Evolutionary conservation across 2,797 vertebrate species (phyloP), one percentile per base, ranked within the genome.

Genomic region (Eulemur mongoz): DNA sequence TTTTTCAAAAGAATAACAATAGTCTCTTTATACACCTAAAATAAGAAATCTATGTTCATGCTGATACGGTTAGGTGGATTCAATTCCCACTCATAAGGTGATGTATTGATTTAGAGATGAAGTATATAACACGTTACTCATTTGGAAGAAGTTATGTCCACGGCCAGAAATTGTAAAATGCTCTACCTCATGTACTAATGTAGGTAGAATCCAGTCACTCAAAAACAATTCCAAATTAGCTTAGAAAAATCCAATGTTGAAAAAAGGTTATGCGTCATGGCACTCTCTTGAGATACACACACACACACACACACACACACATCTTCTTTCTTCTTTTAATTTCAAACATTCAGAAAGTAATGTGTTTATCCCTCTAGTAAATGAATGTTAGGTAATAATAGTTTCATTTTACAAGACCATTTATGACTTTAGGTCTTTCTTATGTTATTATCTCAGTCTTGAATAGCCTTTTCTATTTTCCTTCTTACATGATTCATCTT

Each of bases 1-100:
- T 93, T 96, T 93, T 83, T 96, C 75, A 75, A 94, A 97, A 95
- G 83, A 96, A 92, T 95, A 94, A 90, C 76, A 96, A 87, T 85
- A 65, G 63, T 79, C 50, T 89, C 91, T 93, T 91, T 89, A 78
- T 82, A 90, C 59, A 78, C 69, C 70, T 96, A 93, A 97, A 91
- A 94, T 81, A 93, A 93, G 93, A 93, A 95, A 82, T 40, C 52
- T 67, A 15, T 82, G 50, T 75, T 94, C 91, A 89, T 69, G 35
- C 35, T 94, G 82, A 95, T 93, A 86, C 0, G 17, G 48, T 94
- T 91, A 96, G 80, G 61, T 92, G 57, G 35, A 78, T 96, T 91
- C 61, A 78, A 81, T 97, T 79, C 65, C 40, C 85, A 91, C 94
- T 93, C 73, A 96, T 65, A 95, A 72, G 27, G 32, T 87, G 82